phyloP scores from a whole-genome alignment of 37 sponge, comb jelly and placozoan genomes.

The Hormiphora californensis region DNA sequence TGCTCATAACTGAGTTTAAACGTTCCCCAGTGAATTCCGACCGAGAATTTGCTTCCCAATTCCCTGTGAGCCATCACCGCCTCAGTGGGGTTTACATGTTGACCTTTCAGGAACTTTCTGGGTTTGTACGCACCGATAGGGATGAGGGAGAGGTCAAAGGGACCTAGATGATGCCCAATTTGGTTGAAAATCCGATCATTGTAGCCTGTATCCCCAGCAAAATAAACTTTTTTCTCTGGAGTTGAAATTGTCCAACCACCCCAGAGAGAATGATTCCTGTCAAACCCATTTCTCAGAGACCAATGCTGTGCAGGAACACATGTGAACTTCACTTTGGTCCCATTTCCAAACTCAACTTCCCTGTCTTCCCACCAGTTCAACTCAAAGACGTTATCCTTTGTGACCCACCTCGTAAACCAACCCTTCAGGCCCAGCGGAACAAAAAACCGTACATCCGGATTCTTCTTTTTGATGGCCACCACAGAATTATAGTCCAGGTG shows the following conservation, averaged over 20 bases:
- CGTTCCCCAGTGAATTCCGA: slow-evolving; percentile 52
- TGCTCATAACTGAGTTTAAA: slow-evolving; percentile 22
- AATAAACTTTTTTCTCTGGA: slow-evolving; percentile 15
- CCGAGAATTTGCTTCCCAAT: not conserved
- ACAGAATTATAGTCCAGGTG: slow-evolving; percentile 51
- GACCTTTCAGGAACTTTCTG: slow-evolving; percentile 29
- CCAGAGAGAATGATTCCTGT: not conserved
- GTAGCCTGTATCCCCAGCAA: slow-evolving; percentile 53
- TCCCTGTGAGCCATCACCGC: slow-evolving; percentile 15
- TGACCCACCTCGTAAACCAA: not conserved
- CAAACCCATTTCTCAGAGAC: slow-evolving; percentile 4
- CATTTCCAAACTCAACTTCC: not conserved
- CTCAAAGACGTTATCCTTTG: not conserved
- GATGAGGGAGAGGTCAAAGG: slow-evolving; percentile 41
- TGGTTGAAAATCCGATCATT: not conserved
- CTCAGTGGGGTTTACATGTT: slow-evolving; percentile 43
- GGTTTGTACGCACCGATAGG: slow-evolving; percentile 48
- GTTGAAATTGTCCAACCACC: not conserved
- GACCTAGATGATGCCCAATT: slow-evolving; percentile 29
- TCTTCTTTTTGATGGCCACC: not conserved
- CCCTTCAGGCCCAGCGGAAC: slow-evolving; percentile 15
- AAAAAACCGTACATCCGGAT: not conserved
- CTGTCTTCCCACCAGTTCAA: slow-evolving; percentile 50
- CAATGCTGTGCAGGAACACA: slow-evolving; percentile 40
- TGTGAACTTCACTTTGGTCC: slow-evolving; percentile 19